A percentile compares a stretch with the other conserved stretches of the same genome.
phyloP scores from a whole-genome alignment of 2,113 vertebrate genomes.

The Notechis scutatus region DNA sequence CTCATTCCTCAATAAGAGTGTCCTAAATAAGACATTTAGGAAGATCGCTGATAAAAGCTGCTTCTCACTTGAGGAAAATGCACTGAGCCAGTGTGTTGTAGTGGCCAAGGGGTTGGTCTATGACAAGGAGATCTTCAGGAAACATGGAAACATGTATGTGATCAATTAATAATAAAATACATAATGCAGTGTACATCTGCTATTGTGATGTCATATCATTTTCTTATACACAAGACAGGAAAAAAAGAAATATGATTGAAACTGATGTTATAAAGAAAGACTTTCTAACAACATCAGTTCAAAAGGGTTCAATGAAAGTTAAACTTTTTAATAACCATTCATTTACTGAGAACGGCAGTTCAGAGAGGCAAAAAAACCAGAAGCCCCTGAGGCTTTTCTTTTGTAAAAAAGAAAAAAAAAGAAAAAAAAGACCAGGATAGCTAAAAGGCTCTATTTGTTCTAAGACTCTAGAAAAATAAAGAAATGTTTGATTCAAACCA shows the following conservation, averaged over 20 bases:
- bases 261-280: neutral
- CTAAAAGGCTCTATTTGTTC: neutral
- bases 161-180: neutral
- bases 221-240: neutral
- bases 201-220: neutral
- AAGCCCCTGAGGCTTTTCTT: neutral
- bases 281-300: conserved; percentile 8
- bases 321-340: neutral
- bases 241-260: neutral
- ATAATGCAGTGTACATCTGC: neutral
- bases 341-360: neutral
- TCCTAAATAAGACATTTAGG: neutral
- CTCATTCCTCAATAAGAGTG: neutral
- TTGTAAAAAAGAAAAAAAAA: neutral
- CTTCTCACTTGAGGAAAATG: neutral
- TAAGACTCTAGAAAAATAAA: neutral
- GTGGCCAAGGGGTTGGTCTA: neutral
- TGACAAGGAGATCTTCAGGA: neutral
- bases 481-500: neutral
- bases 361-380: neutral
- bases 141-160: neutral
- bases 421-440: rapidly evolving
- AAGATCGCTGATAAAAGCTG: neutral
- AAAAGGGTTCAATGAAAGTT: neutral
- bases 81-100: neutral